Evolutionary conservation across 2,113 vertebrate species (phyloP).

Genomic region (Prionailurus bengalensis): DNA sequence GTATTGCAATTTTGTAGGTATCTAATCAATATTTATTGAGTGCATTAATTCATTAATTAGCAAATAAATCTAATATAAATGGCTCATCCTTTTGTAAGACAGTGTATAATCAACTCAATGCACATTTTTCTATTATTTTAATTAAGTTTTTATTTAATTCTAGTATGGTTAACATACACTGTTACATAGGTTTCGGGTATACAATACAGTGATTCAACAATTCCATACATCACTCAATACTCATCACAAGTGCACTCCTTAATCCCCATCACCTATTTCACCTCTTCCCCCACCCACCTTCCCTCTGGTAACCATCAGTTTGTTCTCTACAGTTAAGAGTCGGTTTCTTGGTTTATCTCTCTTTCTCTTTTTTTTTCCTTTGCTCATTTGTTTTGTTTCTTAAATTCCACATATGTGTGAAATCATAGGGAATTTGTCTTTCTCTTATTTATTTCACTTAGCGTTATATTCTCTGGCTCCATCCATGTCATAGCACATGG

Average conservation of each 20-base stretch:
- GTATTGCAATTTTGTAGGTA: neutral
- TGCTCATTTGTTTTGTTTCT: neutral
- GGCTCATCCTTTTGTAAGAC: slow-evolving; percentile 1
- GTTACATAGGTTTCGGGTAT: neutral
- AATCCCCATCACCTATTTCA: neutral
- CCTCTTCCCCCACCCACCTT: neutral
- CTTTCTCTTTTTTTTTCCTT: neutral
- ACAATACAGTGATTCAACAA: neutral
- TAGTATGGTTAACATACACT: neutral
- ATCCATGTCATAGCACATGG: neutral
- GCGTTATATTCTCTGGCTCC: neutral
- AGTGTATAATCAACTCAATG: neutral
- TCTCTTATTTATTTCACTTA: neutral
- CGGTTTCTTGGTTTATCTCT: neutral
- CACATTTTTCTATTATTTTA: neutral
- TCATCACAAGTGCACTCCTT: neutral
- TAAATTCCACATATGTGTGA: neutral
- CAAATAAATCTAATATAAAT: slow-evolving; percentile 17
- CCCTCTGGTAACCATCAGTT: neutral
- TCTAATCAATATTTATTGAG: slow-evolving; percentile 14
- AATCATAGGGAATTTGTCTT: neutral
- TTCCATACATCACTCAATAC: neutral
- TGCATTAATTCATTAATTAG: neutral
- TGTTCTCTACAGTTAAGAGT: neutral
- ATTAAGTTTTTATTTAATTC: neutral